phyloP scores from a whole-genome alignment of 35 echinoderm and acorn worm genomes.

The Ophioderma brevispina region DNA sequence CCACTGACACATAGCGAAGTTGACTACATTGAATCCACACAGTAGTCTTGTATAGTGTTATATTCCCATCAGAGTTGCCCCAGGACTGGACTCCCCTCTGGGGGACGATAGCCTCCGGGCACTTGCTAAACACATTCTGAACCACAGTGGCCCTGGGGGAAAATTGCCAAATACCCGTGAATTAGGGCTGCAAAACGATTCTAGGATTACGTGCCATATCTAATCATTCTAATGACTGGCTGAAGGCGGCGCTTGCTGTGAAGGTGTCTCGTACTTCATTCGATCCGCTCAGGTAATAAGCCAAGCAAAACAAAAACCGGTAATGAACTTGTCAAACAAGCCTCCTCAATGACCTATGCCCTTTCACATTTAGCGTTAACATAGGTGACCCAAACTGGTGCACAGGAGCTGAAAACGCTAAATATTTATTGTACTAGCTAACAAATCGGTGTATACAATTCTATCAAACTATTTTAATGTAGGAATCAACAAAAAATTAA shows the following conservation, averaged over 20 bases:
- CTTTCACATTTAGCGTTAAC: background rate
- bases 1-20: no score
- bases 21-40: no score
- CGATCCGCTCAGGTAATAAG: constrained; percentile 15
- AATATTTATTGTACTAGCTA: no score
- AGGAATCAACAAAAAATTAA: no score
- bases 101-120: background rate
- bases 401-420: no score
- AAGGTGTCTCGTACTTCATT: constrained; percentile 36
- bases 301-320: constrained; percentile 34
- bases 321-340: constrained; percentile 38
- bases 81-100: background rate
- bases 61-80: background rate
- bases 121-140: constrained; percentile 2
- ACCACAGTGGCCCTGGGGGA: constrained; percentile 22
- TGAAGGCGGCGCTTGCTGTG: constrained; percentile 41
- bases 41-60: background rate
- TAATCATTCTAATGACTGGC: constrained; percentile 22
- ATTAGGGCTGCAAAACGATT: constrained; percentile 50
- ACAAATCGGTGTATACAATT: no score
- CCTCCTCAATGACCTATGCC: constrained; percentile 12
- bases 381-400: no score
- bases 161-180: constrained; percentile 36
- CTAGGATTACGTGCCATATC: constrained; percentile 47
- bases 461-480: no score